Conservation (phyloP, 2,888 invertebrate species). For the Orthosia incerta region DNA sequence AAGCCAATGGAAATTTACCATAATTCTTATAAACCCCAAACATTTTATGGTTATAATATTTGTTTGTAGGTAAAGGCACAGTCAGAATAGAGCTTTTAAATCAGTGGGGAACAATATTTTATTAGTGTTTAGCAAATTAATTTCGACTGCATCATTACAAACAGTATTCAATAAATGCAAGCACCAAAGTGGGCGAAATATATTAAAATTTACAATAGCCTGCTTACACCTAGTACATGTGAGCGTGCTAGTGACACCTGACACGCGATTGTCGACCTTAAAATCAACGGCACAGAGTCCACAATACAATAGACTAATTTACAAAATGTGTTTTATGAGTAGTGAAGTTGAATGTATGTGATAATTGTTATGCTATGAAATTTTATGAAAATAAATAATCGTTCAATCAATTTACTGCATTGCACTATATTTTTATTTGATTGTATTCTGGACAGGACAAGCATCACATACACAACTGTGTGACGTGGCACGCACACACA, state of each 20-base stretch:
- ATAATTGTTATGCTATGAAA: constrained; percentile 35
- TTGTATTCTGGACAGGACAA: constrained; percentile 24
- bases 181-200: constrained; percentile 81
- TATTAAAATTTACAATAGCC: constrained; percentile 69
- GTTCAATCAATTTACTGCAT: constrained; percentile 40
- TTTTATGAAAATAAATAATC: constrained; percentile 30
- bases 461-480: constrained; percentile 35
- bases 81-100: neutral
- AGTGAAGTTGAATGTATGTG: constrained; percentile 44
- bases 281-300: constrained; percentile 33
- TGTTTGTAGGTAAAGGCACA: neutral
- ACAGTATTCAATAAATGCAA: constrained; percentile 77
- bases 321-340: constrained; percentile 47
- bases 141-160: constrained; percentile 64
- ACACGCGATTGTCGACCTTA: constrained; percentile 59
- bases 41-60: neutral
- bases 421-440: constrained; percentile 11
- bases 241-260: constrained; percentile 53
- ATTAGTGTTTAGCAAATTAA: neutral
- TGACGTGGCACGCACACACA: constrained; percentile 31
- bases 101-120: neutral
- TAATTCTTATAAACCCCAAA: neutral
- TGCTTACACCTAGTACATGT: constrained; percentile 65
- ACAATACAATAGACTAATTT: constrained; percentile 53
- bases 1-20: neutral